Evolutionary conservation across 2,113 vertebrate species (phyloP).

Genomic region (rabbit (Oryctolagus cuniculus)): DNA sequence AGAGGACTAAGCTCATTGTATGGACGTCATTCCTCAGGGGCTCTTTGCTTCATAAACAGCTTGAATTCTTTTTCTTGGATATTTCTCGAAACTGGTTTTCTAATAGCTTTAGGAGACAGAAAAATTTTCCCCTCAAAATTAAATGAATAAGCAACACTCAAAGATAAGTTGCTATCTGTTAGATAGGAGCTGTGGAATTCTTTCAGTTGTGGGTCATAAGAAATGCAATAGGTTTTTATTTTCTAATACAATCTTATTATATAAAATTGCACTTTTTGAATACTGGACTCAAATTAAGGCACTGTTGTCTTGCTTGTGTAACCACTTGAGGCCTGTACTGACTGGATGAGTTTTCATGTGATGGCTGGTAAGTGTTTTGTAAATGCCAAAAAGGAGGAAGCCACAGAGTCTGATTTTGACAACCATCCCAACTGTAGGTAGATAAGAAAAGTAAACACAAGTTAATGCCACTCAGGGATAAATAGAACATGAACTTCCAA

Average conservation of each 20-base stretch:
- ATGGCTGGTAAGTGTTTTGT: constrained; percentile 40
- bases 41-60: constrained; percentile 63
- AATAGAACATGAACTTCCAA: constrained; percentile 21
- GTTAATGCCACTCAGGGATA: constrained; percentile 34
- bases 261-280: constrained; percentile 48
- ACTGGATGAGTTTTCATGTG: neutral
- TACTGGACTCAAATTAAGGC: constrained; percentile 35
- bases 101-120: constrained; percentile 64
- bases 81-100: constrained; percentile 64
- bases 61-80: constrained; percentile 68
- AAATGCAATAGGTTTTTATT: constrained; percentile 56
- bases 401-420: constrained; percentile 46
- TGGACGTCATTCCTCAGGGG: constrained; percentile 53
- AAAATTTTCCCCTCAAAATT: neutral
- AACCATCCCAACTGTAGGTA: constrained; percentile 28
- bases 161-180: constrained; percentile 72
- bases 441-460: constrained; percentile 70
- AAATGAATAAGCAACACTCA: constrained; percentile 56
- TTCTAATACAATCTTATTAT: constrained; percentile 59
- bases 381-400: constrained; percentile 54
- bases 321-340: neutral
- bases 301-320: constrained; percentile 12
- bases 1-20: constrained; percentile 67
- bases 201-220: constrained; percentile 47
- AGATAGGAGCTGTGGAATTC: constrained; percentile 54